Conservation (phyloP, 2,797 vertebrate species). For the Pangasius mekongensis region DNA sequence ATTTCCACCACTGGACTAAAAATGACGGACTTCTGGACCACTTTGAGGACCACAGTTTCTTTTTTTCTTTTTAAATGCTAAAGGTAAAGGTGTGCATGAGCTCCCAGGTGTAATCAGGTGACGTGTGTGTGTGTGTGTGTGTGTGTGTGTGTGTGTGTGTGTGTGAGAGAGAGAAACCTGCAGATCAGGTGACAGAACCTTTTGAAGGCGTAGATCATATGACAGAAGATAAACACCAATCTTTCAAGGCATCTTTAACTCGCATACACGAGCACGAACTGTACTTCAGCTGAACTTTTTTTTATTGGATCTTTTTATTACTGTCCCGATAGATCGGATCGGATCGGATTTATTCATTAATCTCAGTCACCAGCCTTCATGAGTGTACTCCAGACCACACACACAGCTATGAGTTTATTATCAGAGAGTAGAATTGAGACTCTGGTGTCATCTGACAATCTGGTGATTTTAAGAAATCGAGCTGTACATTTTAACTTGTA, state of each 20-base stretch:
- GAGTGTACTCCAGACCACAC: background rate
- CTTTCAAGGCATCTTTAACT: slow-evolving; percentile 1
- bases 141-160: slow-evolving; percentile 16
- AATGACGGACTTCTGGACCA: background rate
- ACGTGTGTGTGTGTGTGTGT: background rate
- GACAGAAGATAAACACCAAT: background rate
- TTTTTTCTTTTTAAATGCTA: background rate
- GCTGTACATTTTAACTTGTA: too few relatives aligned
- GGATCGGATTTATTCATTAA: background rate
- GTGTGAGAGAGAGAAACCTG: background rate
- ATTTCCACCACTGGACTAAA: background rate
- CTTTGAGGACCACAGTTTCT: background rate
- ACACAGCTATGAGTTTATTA: background rate
- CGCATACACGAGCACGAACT: background rate
- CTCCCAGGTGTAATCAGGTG: background rate
- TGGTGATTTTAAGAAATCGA: background rate
- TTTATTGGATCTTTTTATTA: background rate
- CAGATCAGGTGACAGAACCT: background rate
- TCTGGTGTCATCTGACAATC: background rate
- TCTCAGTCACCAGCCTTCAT: background rate
- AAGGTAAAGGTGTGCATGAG: background rate
- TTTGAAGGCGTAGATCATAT: slow-evolving; percentile 5
- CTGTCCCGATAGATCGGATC: background rate
- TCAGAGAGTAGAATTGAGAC: background rate
- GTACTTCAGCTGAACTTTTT: background rate